Percentiles rank a stretch among this genome's conserved stretches.
phyloP scores from a whole-genome alignment of 2,113 vertebrate species.

The Python bivittatus region DNA sequence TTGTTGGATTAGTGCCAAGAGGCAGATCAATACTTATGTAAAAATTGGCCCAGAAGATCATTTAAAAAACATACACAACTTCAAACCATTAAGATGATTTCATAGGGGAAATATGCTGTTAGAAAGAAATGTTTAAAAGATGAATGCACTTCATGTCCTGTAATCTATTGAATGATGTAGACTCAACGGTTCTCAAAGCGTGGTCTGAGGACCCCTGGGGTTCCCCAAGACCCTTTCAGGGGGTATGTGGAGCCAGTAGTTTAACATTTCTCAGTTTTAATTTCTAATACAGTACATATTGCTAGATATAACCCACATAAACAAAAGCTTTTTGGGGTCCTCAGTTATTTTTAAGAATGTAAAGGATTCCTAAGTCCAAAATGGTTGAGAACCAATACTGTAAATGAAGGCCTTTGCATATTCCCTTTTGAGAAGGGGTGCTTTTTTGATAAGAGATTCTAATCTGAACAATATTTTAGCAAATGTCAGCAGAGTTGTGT shows the following conservation, averaged over 20 bases:
- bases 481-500: not conserved
- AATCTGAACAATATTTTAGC: not conserved
- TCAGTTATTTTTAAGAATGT: not conserved
- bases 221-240: not conserved
- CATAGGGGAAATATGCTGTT: not conserved
- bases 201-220: not conserved
- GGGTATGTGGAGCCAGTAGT: not conserved
- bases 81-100: not conserved
- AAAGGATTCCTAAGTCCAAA: not conserved
- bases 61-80: not conserved
- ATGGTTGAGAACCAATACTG: not conserved
- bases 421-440: not conserved
- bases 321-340: not conserved
- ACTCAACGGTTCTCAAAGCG: not conserved
- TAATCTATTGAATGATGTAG: not conserved
- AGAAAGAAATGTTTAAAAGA: not conserved
- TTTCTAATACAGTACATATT: not conserved
- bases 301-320: not conserved
- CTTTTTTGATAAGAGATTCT: not conserved
- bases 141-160: not conserved
- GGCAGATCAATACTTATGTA: not conserved
- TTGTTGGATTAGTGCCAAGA: not conserved
- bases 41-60: not conserved
- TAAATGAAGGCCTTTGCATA: not conserved
- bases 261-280: not conserved